Percentiles rank a stretch among this genome's conserved stretches.
Evolutionary conservation across 2,797 vertebrate species (phyloP).

Genomic region (Pygocentrus nattereri): DNA sequence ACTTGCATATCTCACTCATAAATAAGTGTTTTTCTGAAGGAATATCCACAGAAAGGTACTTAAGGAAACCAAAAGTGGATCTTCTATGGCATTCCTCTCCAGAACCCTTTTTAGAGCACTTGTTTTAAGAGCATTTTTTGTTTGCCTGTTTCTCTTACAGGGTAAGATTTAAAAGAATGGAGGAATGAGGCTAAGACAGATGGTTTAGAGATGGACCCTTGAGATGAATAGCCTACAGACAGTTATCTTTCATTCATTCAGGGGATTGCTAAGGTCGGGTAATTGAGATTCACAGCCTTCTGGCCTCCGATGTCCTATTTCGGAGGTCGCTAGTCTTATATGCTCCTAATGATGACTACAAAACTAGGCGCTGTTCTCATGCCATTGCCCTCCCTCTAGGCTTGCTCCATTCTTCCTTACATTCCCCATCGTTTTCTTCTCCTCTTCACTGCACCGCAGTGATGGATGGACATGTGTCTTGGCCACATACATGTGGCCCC

Average conservation of each 20-base stretch:
- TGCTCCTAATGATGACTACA: constrained; percentile 57
- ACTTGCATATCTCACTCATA: too few species aligned
- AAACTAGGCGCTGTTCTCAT: constrained; percentile 72
- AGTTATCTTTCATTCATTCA: constrained; percentile 51
- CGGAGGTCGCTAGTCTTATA: constrained; percentile 31
- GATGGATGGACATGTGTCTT: constrained; percentile 87
- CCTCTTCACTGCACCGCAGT: constrained; percentile 75
- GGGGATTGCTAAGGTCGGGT: constrained; percentile 42
- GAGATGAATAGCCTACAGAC: constrained; percentile 50
- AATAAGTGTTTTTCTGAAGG: too few species aligned
- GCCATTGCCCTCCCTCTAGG: constrained; percentile 55
- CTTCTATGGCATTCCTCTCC: neutral
- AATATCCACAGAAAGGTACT: too few species aligned
- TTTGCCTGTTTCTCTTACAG: constrained; percentile 41
- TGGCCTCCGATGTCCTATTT: constrained; percentile 69
- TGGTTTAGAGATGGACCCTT: constrained; percentile 73
- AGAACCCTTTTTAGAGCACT: neutral
- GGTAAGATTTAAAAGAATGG: constrained; percentile 68
- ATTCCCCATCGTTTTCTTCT: constrained; percentile 52
- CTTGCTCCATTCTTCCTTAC: constrained; percentile 26
- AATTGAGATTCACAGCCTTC: constrained; percentile 80
- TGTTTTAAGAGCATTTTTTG: constrained; percentile 30
- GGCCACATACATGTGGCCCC: constrained; percentile 88
- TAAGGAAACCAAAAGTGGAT: neutral
- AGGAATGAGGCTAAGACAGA: constrained; percentile 73